Evolutionary conservation across 1,140 invertebrate species (phyloP).

Genomic region (Drosophila setifemur): DNA sequence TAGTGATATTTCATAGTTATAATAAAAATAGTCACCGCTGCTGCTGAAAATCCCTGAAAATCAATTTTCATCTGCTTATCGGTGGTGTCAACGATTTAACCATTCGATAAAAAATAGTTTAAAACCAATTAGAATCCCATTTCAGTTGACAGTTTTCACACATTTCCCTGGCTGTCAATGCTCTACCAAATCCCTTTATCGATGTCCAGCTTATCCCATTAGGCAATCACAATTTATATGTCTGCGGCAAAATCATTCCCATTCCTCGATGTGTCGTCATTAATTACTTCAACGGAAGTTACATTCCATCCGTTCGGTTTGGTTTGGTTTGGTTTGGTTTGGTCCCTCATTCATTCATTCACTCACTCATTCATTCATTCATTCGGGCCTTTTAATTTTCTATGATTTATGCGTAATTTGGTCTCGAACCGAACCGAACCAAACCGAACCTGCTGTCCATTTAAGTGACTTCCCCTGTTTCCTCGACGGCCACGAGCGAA

Average conservation of each 20-base stretch:
- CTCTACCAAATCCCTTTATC: constrained; percentile 35
- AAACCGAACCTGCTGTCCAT: constrained; percentile 29
- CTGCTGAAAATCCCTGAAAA: not conserved
- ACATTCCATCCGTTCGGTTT: constrained; percentile 44
- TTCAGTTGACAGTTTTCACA: constrained; percentile 37
- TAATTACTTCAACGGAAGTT: constrained; percentile 53
- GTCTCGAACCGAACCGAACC: constrained; percentile 26
- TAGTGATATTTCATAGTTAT: too few relatives aligned
- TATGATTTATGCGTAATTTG: constrained; percentile 73
- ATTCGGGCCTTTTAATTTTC: constrained; percentile 63
- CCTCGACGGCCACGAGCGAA: not conserved
- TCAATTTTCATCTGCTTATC: not conserved
- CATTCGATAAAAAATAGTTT: constrained; percentile 16
- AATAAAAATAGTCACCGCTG: not conserved
- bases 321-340: not conserved
- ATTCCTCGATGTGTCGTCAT: constrained; percentile 38
- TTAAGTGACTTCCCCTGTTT: constrained; percentile 42
- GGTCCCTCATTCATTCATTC: constrained; percentile 9
- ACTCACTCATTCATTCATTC: constrained; percentile 12
- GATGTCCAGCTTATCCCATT: constrained; percentile 41
- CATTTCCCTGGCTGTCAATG: constrained; percentile 28
- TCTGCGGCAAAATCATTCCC: constrained; percentile 27
- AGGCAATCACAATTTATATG: constrained; percentile 44
- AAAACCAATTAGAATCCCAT: constrained; percentile 45
- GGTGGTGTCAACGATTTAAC: not conserved